Conservation (phyloP, 2,113 vertebrate species). For the Platysteira castanea region DNA sequence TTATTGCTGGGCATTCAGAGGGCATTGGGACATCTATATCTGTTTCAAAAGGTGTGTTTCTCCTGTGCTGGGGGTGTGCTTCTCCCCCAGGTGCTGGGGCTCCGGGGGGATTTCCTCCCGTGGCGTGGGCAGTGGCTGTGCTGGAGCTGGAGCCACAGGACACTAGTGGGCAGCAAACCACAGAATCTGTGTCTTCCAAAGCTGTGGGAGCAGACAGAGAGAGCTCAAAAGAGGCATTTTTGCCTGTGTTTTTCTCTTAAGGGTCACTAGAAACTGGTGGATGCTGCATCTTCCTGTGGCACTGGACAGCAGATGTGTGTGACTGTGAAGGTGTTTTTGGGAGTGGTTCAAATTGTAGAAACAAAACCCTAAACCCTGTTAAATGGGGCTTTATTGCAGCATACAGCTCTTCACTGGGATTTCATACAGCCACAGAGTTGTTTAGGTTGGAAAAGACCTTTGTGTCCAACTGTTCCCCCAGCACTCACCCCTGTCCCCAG, state of each 20-base stretch:
- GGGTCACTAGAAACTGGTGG: neutral
- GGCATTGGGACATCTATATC: rapidly evolving
- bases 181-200: neutral
- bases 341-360: neutral
- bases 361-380: neutral
- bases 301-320: rapidly evolving
- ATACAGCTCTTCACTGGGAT: neutral
- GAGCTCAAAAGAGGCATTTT: neutral
- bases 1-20: neutral
- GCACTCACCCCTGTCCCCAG: neutral
- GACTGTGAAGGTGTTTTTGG: neutral
- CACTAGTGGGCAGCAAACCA: constrained; percentile 81
- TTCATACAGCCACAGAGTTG: neutral
- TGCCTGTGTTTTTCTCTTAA: rapidly evolving
- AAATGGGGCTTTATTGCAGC: neutral
- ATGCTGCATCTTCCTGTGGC: rapidly evolving
- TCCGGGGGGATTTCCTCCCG: neutral
- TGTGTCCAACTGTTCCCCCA: neutral
- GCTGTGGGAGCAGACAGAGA: neutral
- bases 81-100: neutral
- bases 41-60: neutral
- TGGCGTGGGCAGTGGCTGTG: neutral
- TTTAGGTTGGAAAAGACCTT: neutral
- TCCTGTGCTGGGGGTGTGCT: neutral
- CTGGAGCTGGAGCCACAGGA: constrained; percentile 20